Evolutionary conservation across 2,888 invertebrate species (phyloP).

Genomic region (Trachelus stipa): DNA sequence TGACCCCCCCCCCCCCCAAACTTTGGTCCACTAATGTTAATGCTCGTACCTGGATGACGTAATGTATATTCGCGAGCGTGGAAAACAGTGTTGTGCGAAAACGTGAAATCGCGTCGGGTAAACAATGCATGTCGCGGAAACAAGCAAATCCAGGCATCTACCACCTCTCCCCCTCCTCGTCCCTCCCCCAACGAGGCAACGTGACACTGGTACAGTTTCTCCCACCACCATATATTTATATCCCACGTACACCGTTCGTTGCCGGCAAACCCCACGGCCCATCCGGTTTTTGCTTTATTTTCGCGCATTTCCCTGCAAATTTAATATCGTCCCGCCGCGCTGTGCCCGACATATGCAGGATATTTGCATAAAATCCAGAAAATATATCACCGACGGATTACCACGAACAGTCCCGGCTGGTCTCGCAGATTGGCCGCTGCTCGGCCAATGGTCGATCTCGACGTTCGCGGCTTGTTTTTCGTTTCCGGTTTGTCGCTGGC

Average conservation of each 20-base stretch:
- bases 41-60: not conserved
- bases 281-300: constrained; percentile 32
- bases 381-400: constrained; percentile 24
- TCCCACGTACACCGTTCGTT: not conserved
- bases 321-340: constrained; percentile 37
- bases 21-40: not conserved
- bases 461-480: not conserved
- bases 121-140: constrained; percentile 35
- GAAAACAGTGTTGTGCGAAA: constrained; percentile 6
- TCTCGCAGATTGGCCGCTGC: constrained; percentile 10
- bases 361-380: constrained; percentile 33
- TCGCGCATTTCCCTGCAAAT: constrained; percentile 34
- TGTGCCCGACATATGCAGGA: constrained; percentile 22
- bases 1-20: too few species aligned
- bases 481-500: not conserved
- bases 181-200: not conserved
- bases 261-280: not conserved
- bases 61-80: not conserved
- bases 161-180: not conserved
- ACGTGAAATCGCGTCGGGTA: constrained; percentile 26
- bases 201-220: not conserved
- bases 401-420: constrained; percentile 8
- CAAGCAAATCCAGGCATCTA: constrained; percentile 25
- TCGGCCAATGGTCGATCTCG: not conserved
- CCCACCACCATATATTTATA: not conserved